phyloP scores from a whole-genome alignment of 2,888 invertebrate species.

The Toxonevra muliebris region DNA sequence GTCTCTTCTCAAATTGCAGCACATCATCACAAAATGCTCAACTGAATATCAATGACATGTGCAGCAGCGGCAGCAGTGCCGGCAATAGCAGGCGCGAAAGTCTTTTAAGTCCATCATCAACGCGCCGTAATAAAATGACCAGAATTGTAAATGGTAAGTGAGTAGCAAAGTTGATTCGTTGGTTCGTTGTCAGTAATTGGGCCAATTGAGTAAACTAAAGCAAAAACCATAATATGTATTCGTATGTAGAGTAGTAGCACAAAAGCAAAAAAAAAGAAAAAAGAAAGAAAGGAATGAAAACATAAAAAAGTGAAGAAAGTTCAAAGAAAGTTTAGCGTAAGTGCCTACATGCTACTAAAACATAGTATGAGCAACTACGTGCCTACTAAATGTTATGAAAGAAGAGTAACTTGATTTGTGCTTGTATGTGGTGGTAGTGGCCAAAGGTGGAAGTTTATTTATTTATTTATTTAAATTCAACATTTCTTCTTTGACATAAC shows the following conservation, averaged over 20 bases:
- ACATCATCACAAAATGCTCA: slow-evolving; percentile 54
- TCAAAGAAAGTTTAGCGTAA: slow-evolving; percentile 23
- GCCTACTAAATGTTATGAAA: no score
- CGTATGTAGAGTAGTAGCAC: not conserved
- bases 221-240: not conserved
- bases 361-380: no score
- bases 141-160: slow-evolving; percentile 77
- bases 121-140: slow-evolving; percentile 79
- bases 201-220: not conserved
- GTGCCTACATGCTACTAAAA: not conserved
- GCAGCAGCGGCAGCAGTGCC: slow-evolving; percentile 37
- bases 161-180: not conserved
- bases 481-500: no score
- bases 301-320: slow-evolving; percentile 7
- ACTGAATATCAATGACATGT: slow-evolving; percentile 58
- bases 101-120: slow-evolving; percentile 79
- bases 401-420: no score
- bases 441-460: no score
- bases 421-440: no score
- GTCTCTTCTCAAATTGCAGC: slow-evolving; percentile 60
- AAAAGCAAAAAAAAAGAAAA: slow-evolving; percentile 3
- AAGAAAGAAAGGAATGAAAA: slow-evolving; percentile 7
- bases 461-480: no score
- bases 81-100: slow-evolving; percentile 68
- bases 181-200: not conserved